Evolutionary conservation across 2,113 vertebrate genomes (phyloP), one percentile per base, ranked within the genome.

Genomic region (Heterocephalus glaber): DNA sequence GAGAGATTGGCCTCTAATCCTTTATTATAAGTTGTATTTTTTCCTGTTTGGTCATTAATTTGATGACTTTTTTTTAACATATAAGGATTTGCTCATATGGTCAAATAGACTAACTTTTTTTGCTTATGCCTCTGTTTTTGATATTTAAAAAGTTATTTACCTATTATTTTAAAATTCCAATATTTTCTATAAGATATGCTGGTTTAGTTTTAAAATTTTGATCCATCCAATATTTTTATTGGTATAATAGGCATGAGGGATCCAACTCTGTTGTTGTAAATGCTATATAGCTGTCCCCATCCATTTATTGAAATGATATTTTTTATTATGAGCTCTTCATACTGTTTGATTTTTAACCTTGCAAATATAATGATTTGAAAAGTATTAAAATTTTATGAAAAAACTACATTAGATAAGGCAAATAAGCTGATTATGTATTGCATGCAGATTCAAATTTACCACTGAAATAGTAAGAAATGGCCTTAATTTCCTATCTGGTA

Each of bases 341-440:
- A 14, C 1, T 82, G 11, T 58, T 91, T 89, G 52, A 72, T 47
- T 88, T 92, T 89, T 88, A 66, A 41, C 24, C 54, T 56, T 65
- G 2, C 19, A 93, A 79, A 60, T 52, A 9, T 44, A 47, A 12
- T 80, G 5, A 70, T 63, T 93, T 92, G 28, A 56, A 85, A 58
- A 83, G 30, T 38, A 77, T 24, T 70, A 65, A 44, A 41, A 35
- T 89, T 76, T 94, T 86, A 93, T 74, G 47, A 72, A 86, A 92
- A 83, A 1, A 63, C 9, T 20, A 30, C 76, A 41, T 38, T 20
- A 58, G 7, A 41, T 56, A 70, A 94, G 24, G 5, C n/a, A 79
- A 90, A 86, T 89, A 61, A 94, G 41, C 8, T n/a, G 8, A 85
- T 52, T 6, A 83, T 6, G 86, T 89, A 82, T 33, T 82, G 2